Conservation (phyloP, 2,797 vertebrate species). For the Dromococcyx pavoninus region DNA sequence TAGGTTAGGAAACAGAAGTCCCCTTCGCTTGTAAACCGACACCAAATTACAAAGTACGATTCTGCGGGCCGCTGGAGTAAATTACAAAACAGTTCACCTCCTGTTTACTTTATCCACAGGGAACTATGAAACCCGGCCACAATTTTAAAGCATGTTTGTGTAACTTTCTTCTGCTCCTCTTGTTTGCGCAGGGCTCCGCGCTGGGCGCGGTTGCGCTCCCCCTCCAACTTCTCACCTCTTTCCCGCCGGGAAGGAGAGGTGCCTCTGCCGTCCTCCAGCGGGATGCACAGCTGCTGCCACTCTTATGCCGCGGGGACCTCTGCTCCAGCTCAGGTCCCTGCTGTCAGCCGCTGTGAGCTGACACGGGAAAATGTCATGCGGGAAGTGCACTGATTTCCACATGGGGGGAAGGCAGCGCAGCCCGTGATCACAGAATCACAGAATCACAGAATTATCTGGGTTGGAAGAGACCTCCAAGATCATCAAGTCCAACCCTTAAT, state of each 20-base stretch:
- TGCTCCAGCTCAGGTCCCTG: rapidly evolving
- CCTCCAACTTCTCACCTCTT: not conserved
- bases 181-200: not conserved
- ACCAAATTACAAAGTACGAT: constrained; percentile 69
- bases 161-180: constrained; percentile 4
- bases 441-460: no score
- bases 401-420: not conserved
- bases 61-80: constrained; percentile 46
- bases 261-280: not conserved
- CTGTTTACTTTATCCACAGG: constrained; percentile 17
- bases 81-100: constrained; percentile 52
- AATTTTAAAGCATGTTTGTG: constrained; percentile 22
- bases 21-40: constrained; percentile 69
- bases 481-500: no score
- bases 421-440: no score
- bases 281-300: not conserved
- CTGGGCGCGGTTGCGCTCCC: not conserved
- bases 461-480: no score
- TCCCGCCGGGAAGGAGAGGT: not conserved
- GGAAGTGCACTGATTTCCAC: not conserved
- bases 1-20: constrained; percentile 65
- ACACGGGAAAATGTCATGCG: rapidly evolving
- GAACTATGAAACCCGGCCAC: not conserved
- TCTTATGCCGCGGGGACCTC: not conserved
- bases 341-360: not conserved